Evolutionary conservation across 2,797 vertebrate genomes (phyloP).

Genomic region (Sebastes cheni): DNA sequence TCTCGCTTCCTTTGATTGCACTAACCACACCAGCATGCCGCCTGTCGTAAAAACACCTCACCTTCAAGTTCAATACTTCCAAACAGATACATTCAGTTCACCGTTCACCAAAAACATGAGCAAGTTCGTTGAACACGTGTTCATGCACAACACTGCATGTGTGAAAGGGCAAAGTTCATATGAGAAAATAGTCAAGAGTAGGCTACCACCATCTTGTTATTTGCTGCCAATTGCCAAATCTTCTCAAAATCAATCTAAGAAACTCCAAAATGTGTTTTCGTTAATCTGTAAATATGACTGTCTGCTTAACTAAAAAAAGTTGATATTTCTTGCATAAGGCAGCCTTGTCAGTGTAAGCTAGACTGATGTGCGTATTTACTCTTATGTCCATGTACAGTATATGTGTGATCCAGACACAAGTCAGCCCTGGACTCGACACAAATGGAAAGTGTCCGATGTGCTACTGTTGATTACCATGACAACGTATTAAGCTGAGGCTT

Average conservation of each 20-base stretch:
- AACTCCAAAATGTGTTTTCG: background rate
- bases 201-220: background rate
- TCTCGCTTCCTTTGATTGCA: too few species aligned
- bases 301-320: conserved; percentile 2
- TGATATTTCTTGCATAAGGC: background rate
- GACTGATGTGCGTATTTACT: conserved; percentile 26
- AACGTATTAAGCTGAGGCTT: conserved; percentile 67
- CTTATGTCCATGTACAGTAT: conserved; percentile 5
- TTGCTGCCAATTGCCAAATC: background rate
- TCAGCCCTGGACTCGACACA: conserved; percentile 13
- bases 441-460: conserved; percentile 57
- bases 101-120: too few species aligned
- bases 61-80: too few species aligned
- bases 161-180: background rate
- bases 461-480: conserved; percentile 69
- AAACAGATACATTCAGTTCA: too few species aligned
- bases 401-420: conserved; percentile 29
- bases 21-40: too few species aligned
- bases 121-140: too few species aligned
- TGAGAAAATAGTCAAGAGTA: background rate
- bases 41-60: too few species aligned
- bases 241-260: background rate
- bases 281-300: background rate
- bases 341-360: background rate
- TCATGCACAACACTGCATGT: background rate